Evolutionary conservation across 1,140 invertebrate genomes (phyloP), one percentile per base, ranked within the genome.

Genomic region (Diorhabda sublineata): DNA sequence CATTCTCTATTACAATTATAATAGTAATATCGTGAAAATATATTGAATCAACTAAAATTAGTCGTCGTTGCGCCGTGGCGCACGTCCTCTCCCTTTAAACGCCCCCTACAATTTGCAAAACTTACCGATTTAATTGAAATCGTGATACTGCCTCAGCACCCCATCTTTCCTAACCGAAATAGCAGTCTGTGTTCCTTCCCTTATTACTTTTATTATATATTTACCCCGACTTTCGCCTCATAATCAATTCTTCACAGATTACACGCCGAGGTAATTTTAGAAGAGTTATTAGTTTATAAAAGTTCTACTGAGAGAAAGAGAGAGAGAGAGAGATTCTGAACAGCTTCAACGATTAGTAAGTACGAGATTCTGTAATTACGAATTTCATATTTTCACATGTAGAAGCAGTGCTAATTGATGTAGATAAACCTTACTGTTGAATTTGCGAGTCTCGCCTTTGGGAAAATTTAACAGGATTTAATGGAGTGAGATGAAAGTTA

Each of bases 381-480:
- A 52, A 52, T n/a, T 52, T 52, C 47, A 52, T 52, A 61, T 61
- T 3, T 43, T 43, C 26, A 11, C 8, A 9, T 43, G 42, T 26
- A 41, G 42, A 61, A 61, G 59, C 59, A 41, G 59, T 61, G 59
- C 11, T 61, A 61, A 61, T 61, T 61, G 42, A 42, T 43, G 59
- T 41, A 61, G 59, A 61, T 61, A 61, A 61, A 61, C 42, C 26
- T 8, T 43, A 61, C 42, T 61, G 59, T 61, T 61, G 42, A 41
- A 61, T 61, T 61, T 43, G 59, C 3, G 41, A 8, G 26, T 41
- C 6, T 61, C 42, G 41, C 59, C 59, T 4, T 9, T 61, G 42
- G 41, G 41, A 43, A 61, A 41, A 42, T 61, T 61, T 3, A 7
- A 42, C 26, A 2, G 26, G 26, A 26, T 26, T 26, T 26, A 26